Conservation (phyloP, 2,113 vertebrate genomes). For the Telmatochromis sp. region DNA sequence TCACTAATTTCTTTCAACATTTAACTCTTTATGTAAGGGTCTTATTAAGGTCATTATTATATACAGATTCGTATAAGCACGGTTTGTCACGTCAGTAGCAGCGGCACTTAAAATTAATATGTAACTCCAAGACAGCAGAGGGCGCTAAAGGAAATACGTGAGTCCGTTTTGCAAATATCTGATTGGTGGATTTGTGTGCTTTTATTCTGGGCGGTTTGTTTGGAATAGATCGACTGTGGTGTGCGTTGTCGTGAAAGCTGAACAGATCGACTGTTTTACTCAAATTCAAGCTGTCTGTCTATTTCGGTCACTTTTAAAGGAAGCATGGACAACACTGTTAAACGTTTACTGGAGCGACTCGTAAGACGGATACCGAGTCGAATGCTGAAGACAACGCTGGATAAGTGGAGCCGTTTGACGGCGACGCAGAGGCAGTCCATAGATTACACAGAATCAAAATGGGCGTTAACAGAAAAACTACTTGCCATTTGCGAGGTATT, state of each 20-base stretch:
- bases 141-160: background rate
- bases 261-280: background rate
- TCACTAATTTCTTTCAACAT: background rate
- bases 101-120: background rate
- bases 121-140: conserved; percentile 19
- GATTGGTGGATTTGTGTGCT: conserved; percentile 51
- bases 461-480: conserved; percentile 65
- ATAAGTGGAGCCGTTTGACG: conserved; percentile 78
- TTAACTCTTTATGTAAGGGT: background rate
- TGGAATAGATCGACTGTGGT: background rate
- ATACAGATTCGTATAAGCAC: background rate
- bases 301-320: background rate
- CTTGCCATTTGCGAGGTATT: conserved; percentile 75
- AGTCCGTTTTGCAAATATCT: background rate
- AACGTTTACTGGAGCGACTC: conserved; percentile 70
- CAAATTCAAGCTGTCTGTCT: background rate
- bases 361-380: conserved; percentile 71
- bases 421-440: conserved; percentile 62
- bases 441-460: conserved; percentile 71
- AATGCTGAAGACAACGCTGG: conserved; percentile 61
- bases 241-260: background rate
- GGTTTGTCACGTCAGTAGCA: background rate
- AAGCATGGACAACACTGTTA: conserved; percentile 72
- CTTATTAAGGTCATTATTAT: background rate
- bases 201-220: conserved; percentile 37